Conservation (phyloP, 1,140 invertebrate genomes). For the Drosophila subpulchrella region DNA sequence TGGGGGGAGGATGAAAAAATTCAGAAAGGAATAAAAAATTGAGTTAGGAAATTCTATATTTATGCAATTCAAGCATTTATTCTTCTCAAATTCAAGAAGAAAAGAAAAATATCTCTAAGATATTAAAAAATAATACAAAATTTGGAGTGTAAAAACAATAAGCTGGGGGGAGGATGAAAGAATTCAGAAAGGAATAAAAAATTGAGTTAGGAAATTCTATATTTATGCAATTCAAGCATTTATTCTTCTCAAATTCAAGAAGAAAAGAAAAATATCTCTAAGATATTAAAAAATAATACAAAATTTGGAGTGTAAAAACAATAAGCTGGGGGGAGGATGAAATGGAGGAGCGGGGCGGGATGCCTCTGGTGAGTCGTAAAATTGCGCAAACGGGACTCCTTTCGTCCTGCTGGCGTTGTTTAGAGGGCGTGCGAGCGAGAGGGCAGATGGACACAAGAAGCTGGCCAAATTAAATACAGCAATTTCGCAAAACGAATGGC, state of each 20-base stretch:
- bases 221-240: too few species aligned
- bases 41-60: too few species aligned
- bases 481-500: constrained; percentile 67
- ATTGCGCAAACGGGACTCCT: constrained; percentile 56
- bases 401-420: constrained; percentile 27
- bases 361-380: constrained; percentile 74
- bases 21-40: too few species aligned
- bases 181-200: too few species aligned
- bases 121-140: constrained; percentile 6
- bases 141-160: constrained; percentile 64
- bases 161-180: constrained; percentile 36
- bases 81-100: background rate
- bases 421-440: constrained; percentile 20
- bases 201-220: too few species aligned
- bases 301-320: constrained; percentile 63
- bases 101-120: background rate
- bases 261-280: background rate
- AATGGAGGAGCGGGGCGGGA: constrained; percentile 23
- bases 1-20: constrained; percentile 1
- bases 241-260: background rate
- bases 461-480: constrained; percentile 75
- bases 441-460: constrained; percentile 5
- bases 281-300: background rate
- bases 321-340: constrained; percentile 41
- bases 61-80: too few species aligned